Evolutionary conservation across 1,140 invertebrate genomes (phyloP).

Genomic region (Apolygus lucorum): DNA sequence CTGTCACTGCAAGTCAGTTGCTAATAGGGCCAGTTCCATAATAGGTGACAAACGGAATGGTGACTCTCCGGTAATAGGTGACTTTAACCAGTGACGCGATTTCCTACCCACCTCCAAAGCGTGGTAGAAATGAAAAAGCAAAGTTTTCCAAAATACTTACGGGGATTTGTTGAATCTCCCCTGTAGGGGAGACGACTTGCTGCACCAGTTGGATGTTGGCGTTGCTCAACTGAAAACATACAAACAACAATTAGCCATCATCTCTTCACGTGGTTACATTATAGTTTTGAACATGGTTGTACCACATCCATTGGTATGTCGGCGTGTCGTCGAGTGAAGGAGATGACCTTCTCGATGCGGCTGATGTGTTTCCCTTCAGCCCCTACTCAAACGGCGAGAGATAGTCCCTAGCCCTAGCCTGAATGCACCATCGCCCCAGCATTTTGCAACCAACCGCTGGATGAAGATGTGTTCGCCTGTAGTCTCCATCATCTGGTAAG

Average conservation of each 20-base stretch:
- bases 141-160: constrained; percentile 54
- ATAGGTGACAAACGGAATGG: no score
- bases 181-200: constrained; percentile 69
- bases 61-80: no score
- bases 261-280: no score
- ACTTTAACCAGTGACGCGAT: no score
- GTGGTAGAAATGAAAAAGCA: constrained; percentile 27
- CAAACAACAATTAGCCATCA: background rate
- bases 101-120: background rate
- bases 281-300: background rate
- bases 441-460: constrained; percentile 32
- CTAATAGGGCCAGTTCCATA: no score
- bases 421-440: constrained; percentile 39
- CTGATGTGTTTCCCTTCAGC: background rate
- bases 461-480: constrained; percentile 36
- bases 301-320: no score
- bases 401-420: no score
- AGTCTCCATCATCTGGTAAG: no score
- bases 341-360: no score
- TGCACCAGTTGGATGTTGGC: constrained; percentile 72
- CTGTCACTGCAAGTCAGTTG: no score
- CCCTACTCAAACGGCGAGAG: no score
- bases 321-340: no score
- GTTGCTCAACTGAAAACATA: background rate
- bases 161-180: constrained; percentile 86